Base-by-base conservation (phyloP, 30 jellyfish, hydroid and myxozoan species). In the Aurelia sp. region DNA sequence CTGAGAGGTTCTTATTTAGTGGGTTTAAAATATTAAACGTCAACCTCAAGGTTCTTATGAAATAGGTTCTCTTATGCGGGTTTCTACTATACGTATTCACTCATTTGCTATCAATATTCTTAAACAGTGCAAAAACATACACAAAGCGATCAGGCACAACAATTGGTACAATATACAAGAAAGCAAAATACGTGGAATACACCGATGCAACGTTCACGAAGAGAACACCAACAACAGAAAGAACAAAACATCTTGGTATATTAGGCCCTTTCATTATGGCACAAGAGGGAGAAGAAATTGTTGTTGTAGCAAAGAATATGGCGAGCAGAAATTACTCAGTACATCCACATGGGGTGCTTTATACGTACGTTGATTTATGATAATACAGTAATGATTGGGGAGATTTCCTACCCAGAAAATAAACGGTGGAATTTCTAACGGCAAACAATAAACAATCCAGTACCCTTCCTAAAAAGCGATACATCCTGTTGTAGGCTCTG, bases 181-280 rank as follows among this genome's bases (percentile, higher is more conserved):
- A 87, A 79, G 96, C 96, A n/a, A 22, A 66, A 31, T 87, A 66
- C 65, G 63, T 71, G 52, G 91, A 66, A 30, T 87, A 74, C 79
- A 78, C 86, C 41, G 89, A 78, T 41, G 86, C 71, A 50, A 55
- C 86, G 3, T 87, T 87, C 73, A 66, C 63, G 27, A 35, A 35
- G 55, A 31, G 9, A 62, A 79, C 13, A 58, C 84, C 79, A 12
- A 21, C 33, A 9, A 67, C 96, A 6, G 82, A 74, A 12, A 57
- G 82, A 18, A 78, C 78, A 4, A 51, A 48, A 40, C 96, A 87
- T 62, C 68, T 87, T 22, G 96, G 96, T 2, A 60, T 87, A 17
- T 59, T 87, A 61, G 96, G 96, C 55, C 96, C 96, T 6, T 20
- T 87, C 41, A 78, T 87, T 6, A 76, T 41, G 76, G 96, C 96